phyloP scores from a whole-genome alignment of 1,140 invertebrate genomes.

The Dendroctonus ponderosae region DNA sequence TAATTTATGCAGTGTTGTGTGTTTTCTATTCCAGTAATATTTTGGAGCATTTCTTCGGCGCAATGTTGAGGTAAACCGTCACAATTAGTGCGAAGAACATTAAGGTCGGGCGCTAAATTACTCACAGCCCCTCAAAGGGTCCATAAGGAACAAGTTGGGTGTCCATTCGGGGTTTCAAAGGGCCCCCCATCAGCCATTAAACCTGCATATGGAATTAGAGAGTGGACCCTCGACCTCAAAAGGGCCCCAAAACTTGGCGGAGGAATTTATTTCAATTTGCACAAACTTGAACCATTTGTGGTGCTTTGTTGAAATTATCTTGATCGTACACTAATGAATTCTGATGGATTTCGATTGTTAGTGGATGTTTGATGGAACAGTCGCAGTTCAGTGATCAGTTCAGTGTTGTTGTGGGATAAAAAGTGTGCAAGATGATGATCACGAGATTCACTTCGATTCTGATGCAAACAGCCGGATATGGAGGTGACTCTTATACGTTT shows the following conservation, averaged over 20 bases:
- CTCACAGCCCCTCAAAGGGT: conserved; percentile 3
- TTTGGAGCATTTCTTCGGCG: background rate
- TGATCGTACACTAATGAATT: background rate
- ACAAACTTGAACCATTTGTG: background rate
- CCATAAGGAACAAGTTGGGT: conserved; percentile 7
- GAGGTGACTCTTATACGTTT: conserved; percentile 41
- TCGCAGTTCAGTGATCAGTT: background rate
- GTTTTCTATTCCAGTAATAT: background rate
- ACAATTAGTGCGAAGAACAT: background rate
- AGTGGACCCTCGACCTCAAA: too few relatives aligned
- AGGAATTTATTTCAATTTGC: background rate
- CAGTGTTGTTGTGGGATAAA: background rate
- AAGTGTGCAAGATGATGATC: conserved; percentile 44
- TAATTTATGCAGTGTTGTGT: too few relatives aligned
- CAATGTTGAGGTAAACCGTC: background rate
- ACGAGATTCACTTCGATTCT: conserved; percentile 44
- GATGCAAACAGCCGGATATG: conserved; percentile 43
- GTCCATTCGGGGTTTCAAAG: background rate
- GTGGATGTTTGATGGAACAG: background rate
- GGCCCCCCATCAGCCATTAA: background rate
- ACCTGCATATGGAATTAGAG: conserved; percentile 8
- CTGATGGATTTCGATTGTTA: background rate
- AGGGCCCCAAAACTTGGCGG: too few relatives aligned
- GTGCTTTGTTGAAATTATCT: background rate
- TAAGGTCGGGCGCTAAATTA: background rate